Base-by-base conservation (phyloP, 2,113 vertebrate genomes). In the Paradoxurus hermaphroditus region DNA sequence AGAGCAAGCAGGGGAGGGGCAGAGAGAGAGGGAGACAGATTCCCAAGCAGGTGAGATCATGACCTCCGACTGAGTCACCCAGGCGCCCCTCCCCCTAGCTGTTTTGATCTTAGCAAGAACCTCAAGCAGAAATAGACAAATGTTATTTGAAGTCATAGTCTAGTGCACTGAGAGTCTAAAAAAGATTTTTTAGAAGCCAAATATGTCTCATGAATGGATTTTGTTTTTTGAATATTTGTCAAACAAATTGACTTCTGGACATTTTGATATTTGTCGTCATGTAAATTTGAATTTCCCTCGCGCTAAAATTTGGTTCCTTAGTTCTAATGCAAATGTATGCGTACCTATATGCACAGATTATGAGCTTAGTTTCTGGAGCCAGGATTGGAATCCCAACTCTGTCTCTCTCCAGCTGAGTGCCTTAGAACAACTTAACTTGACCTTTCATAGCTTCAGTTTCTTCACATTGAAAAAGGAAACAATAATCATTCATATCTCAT, bases 161-260 rank as follows among this genome's bases (percentile, higher is more conserved):
- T 92, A 73, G 53, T 51, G 82, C 46, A 81, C n/a, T 79, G 91
- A 92, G 51, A 94, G 49, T 56, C 70, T 90, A 89, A 59, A 34
- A 94, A 86, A 90, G 53, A 8, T 19, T 85, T 81, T 96, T 95
- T 93, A 86, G 86, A 86, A 68, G 72, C 10, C 65, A 51, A 78
- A 36, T 93, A 46, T 90, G 41, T 87, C 95, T 90, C 23, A 36
- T 86, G 67, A 96, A 91, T 86, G 49, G 75, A 68, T 97, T 90
- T 44, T 6, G 82, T 89, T 94, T 94, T 98, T 97, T 97, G 86
- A 97, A 98, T 98, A 63, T 81, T 96, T 90, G 81, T 91, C 96
- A 97, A 94, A 94, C 92, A 92, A 98, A 98, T 98, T 96, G 97
- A 92, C 70, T 95, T 98, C 51, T 96, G 94, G 93, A 97, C 21